Evolutionary conservation across 2,113 vertebrate species (phyloP).

Genomic region (Varanus komodoensis): DNA sequence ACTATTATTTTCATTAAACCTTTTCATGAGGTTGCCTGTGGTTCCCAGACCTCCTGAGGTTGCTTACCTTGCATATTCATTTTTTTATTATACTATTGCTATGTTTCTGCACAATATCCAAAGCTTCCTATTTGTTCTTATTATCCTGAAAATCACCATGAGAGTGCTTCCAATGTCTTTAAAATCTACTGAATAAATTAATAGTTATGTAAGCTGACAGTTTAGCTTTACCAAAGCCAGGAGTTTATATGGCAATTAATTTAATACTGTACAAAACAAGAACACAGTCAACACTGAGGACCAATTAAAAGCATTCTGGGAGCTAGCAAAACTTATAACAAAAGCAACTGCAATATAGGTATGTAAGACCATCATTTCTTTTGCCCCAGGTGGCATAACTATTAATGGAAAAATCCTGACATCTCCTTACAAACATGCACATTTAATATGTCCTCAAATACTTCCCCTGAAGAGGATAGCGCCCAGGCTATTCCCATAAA

Average conservation of each 20-base stretch:
- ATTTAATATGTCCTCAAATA: constrained; percentile 3
- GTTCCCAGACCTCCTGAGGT: too few relatives aligned
- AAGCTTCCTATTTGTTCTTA: neutral
- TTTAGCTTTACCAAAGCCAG: neutral
- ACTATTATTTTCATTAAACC: too few relatives aligned
- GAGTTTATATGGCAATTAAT: neutral
- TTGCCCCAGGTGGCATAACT: neutral
- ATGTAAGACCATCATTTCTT: neutral
- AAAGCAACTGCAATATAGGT: neutral
- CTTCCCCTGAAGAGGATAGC: constrained; percentile 13
- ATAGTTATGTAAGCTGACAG: neutral
- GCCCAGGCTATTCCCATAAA: constrained; percentile 23
- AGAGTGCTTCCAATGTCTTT: neutral
- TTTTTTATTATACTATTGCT: neutral
- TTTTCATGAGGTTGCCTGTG: too few relatives aligned
- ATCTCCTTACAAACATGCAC: neutral
- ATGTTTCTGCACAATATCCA: neutral
- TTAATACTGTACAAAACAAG: neutral
- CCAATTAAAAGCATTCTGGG: neutral
- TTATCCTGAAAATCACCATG: neutral
- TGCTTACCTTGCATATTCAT: neutral
- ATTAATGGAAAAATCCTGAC: neutral
- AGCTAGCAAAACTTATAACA: neutral
- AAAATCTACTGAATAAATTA: neutral
- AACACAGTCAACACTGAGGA: neutral